Evolutionary conservation across 2,797 vertebrate genomes (phyloP).

Genomic region (Eulemur mongoz): DNA sequence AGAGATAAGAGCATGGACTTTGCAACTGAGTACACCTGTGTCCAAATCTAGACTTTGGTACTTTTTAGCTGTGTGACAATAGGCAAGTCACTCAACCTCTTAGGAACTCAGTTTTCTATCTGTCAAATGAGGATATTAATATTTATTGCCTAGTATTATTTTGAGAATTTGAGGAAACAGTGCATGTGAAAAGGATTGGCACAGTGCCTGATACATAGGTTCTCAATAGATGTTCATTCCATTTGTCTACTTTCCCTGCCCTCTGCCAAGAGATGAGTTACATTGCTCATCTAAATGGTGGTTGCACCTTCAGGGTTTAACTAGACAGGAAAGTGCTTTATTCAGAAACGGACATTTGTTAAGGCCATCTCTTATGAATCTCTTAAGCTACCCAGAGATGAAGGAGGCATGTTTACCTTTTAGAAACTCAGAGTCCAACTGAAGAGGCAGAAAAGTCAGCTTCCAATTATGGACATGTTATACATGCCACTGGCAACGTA

Average conservation of each 20-base stretch:
- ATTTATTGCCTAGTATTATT: neutral
- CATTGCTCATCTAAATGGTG: neutral
- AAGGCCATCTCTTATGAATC: neutral
- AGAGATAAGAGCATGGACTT: neutral
- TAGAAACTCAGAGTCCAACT: neutral
- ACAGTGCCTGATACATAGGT: neutral
- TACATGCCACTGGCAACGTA: neutral
- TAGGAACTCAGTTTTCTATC: neutral
- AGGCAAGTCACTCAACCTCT: neutral
- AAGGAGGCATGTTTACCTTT: neutral
- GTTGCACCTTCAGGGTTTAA: neutral
- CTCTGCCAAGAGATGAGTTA: neutral
- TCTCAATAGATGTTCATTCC: neutral
- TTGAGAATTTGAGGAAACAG: neutral
- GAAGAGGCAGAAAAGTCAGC: neutral
- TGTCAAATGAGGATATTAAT: neutral
- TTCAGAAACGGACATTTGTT: neutral
- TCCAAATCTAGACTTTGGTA: neutral
- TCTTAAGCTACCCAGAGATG: neutral
- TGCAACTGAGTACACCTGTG: neutral
- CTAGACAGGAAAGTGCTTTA: neutral
- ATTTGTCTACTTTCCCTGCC: neutral
- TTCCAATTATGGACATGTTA: neutral
- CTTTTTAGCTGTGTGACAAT: neutral
- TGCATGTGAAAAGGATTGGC: neutral